Conservation (phyloP, 2,888 invertebrate species). For the Eilema griseolum region DNA sequence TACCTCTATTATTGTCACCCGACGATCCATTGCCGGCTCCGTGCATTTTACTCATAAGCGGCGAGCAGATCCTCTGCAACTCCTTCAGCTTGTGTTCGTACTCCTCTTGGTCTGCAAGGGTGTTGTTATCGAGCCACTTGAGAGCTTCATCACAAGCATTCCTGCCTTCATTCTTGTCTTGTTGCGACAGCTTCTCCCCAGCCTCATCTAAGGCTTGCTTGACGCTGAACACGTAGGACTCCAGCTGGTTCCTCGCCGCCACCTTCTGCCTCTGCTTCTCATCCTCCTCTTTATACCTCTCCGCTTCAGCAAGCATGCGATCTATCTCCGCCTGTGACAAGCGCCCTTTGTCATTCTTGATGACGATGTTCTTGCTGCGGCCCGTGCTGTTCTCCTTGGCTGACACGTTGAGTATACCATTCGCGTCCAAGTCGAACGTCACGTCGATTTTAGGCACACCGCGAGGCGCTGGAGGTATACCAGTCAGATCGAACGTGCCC, state of each 20-base stretch:
- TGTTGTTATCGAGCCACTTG: constrained; percentile 91
- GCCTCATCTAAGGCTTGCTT: constrained; percentile 90
- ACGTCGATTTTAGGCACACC: constrained; percentile 15
- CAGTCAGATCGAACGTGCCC: constrained; percentile 17
- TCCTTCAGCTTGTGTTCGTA: constrained; percentile 88
- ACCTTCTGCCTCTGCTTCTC: constrained; percentile 15
- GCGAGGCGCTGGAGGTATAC: constrained; percentile 17
- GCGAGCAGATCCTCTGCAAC: constrained; percentile 86
- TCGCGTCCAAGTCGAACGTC: constrained; percentile 18
- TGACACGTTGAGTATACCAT: constrained; percentile 19
- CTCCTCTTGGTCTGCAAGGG: constrained; percentile 88
- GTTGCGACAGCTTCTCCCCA: constrained; percentile 86
- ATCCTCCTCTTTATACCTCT: constrained; percentile 18
- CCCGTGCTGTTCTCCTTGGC: constrained; percentile 20
- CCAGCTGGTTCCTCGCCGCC: constrained; percentile 14
- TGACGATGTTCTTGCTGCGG: constrained; percentile 19
- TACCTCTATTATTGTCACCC: constrained; percentile 26
- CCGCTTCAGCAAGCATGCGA: constrained; percentile 18
- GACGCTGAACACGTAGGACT: constrained; percentile 19
- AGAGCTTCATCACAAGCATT: constrained; percentile 88
- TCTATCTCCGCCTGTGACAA: constrained; percentile 19
- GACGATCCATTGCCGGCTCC: constrained; percentile 72
- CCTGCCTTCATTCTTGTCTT: constrained; percentile 87
- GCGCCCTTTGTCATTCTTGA: constrained; percentile 17
- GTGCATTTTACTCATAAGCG: constrained; percentile 87